phyloP scores from a whole-genome alignment of 2,888 invertebrate species.

The Drosophila emarginata region DNA sequence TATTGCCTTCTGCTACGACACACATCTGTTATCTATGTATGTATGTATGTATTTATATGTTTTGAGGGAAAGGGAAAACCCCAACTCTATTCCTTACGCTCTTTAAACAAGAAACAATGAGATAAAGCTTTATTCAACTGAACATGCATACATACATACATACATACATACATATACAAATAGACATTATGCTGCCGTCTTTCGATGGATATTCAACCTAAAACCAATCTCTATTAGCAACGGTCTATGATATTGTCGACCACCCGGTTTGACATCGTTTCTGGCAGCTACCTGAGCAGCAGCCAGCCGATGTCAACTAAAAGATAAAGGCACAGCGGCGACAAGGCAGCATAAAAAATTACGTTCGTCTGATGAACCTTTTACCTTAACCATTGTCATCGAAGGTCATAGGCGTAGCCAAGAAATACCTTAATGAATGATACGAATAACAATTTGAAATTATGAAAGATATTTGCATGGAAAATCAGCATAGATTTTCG shows the following conservation, averaged over 20 bases:
- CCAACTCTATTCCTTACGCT: neutral
- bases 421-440: neutral
- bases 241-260: slow-evolving; percentile 56
- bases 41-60: too few relatives aligned
- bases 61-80: neutral
- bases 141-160: too few relatives aligned
- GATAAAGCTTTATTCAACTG: neutral
- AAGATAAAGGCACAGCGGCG: slow-evolving; percentile 58
- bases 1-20: neutral
- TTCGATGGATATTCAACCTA: slow-evolving; percentile 21
- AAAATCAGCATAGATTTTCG: too few relatives aligned
- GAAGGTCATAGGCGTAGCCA: slow-evolving; percentile 3
- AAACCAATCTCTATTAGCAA: slow-evolving; percentile 66
- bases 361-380: slow-evolving; percentile 22
- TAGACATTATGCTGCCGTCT: slow-evolving; percentile 12
- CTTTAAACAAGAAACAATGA: neutral
- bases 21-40: slow-evolving; percentile 1
- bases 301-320: slow-evolving; percentile 61
- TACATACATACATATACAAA: neutral
- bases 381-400: slow-evolving; percentile 37
- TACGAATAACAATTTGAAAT: neutral
- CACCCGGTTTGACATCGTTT: slow-evolving; percentile 66
- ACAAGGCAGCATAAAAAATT: slow-evolving; percentile 51
- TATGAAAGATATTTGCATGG: too few relatives aligned
- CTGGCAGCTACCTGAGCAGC: slow-evolving; percentile 39